phyloP scores from a whole-genome alignment of 53 echinoderm and acorn worm species.

The Astropecten irregularis region DNA sequence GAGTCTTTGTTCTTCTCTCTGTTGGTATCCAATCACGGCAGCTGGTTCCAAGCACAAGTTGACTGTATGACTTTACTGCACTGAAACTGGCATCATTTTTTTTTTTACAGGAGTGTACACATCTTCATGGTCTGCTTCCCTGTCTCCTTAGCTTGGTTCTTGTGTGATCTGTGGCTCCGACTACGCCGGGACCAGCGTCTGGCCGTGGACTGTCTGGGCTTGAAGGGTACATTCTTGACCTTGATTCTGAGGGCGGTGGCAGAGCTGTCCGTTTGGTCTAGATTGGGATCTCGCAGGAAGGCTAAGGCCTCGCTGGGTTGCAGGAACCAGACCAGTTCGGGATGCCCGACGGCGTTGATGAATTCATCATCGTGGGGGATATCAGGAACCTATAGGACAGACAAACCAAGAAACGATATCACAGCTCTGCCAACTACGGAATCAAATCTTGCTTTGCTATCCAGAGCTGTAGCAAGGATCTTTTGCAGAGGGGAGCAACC shows the following conservation, averaged over 20 bases:
- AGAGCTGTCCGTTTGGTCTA: slow-evolving; percentile 30
- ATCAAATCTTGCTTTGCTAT: too few species aligned
- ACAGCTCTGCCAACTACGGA: too few species aligned
- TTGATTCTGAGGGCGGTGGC: background rate
- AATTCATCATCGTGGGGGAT: slow-evolving; percentile 54
- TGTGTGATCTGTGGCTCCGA: background rate
- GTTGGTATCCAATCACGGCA: too few species aligned
- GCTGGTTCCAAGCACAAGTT: too few species aligned
- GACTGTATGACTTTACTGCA: too few species aligned
- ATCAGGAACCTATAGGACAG: slow-evolving; percentile 52
- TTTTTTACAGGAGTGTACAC: slow-evolving; percentile 30
- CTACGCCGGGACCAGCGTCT: background rate
- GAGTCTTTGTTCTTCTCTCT: too few species aligned
- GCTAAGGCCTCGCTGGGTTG: slow-evolving; percentile 71
- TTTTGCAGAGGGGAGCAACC: too few species aligned
- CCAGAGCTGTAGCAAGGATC: too few species aligned
- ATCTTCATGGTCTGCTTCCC: slow-evolving; percentile 48
- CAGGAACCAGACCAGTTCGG: slow-evolving; percentile 81
- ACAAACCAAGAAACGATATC: background rate
- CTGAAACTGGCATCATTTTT: too few species aligned
- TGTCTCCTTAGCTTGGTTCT: slow-evolving; percentile 28
- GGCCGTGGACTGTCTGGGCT: slow-evolving; percentile 40
- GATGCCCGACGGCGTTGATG: slow-evolving; percentile 55
- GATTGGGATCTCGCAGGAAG: slow-evolving; percentile 31
- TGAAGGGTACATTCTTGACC: slow-evolving; percentile 53